phyloP scores from a whole-genome alignment of 1,140 invertebrate species.

The Trichoplusia ni region DNA sequence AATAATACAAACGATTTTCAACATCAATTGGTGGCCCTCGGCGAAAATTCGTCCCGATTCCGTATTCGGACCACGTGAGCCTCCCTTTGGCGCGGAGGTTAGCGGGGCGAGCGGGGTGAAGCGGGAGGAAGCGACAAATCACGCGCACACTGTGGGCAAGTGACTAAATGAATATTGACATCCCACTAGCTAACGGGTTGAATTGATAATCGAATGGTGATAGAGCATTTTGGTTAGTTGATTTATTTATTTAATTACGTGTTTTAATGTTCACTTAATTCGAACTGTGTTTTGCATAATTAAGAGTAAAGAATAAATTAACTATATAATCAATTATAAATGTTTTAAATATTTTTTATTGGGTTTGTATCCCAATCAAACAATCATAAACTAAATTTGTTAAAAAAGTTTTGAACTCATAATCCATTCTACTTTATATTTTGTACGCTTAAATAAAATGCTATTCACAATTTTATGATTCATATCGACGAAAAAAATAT shows the following conservation, averaged over 20 bases:
- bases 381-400: too few species aligned
- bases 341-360: too few species aligned
- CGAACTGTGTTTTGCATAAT: too few species aligned
- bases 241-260: too few species aligned
- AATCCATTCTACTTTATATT: too few species aligned
- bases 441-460: neutral
- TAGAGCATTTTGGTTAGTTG: slow-evolving; percentile 21
- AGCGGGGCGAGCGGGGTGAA: neutral
- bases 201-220: slow-evolving; percentile 66
- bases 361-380: too few species aligned
- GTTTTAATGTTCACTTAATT: too few species aligned
- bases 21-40: slow-evolving; percentile 42
- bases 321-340: too few species aligned
- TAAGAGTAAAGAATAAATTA: too few species aligned
- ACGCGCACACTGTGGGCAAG: slow-evolving; percentile 61
- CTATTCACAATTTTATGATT: neutral
- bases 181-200: slow-evolving; percentile 68
- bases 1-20: slow-evolving; percentile 57
- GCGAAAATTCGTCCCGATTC: slow-evolving; percentile 50
- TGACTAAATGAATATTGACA: slow-evolving; percentile 77
- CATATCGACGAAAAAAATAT: slow-evolving; percentile 1
- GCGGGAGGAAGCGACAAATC: slow-evolving; percentile 57
- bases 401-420: too few species aligned
- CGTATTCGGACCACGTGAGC: slow-evolving; percentile 61
- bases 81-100: slow-evolving; percentile 39